phyloP scores from a whole-genome alignment of 2,113 vertebrate species.

The Zosterops hypoxanthus region DNA sequence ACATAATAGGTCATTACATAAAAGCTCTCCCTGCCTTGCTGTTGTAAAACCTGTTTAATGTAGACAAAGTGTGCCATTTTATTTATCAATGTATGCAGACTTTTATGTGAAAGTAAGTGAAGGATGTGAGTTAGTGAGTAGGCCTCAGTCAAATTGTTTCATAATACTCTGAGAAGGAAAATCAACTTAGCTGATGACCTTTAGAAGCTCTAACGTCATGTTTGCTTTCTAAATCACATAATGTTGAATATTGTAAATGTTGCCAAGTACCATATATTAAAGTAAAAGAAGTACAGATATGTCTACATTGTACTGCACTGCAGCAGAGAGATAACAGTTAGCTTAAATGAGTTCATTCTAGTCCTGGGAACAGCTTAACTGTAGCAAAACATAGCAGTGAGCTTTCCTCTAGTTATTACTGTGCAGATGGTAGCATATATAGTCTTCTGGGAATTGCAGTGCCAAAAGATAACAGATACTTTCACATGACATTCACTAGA shows the following conservation, averaged over 20 bases:
- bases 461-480: constrained; percentile 36
- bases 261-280: constrained; percentile 26
- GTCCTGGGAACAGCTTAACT: constrained; percentile 20
- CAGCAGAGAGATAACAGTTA: constrained; percentile 39
- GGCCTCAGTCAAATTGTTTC: constrained; percentile 8
- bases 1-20: background rate
- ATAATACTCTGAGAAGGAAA: constrained; percentile 11
- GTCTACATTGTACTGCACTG: constrained; percentile 38
- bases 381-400: background rate
- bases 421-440: background rate
- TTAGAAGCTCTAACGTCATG: background rate
- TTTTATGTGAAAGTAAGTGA: background rate
- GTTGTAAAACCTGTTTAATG: background rate
- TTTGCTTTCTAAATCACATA: constrained; percentile 56
- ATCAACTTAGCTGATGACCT: constrained; percentile 34
- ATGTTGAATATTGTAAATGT: constrained; percentile 32
- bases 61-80: background rate
- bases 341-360: constrained; percentile 23
- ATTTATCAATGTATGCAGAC: background rate
- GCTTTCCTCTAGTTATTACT: constrained; percentile 13
- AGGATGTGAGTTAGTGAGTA: background rate
- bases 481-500: constrained; percentile 14
- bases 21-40: background rate
- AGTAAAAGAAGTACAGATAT: constrained; percentile 32
- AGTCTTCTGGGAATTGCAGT: background rate